Conservation (phyloP, 2,888 invertebrate genomes). For the Aspidiotus destructor region DNA sequence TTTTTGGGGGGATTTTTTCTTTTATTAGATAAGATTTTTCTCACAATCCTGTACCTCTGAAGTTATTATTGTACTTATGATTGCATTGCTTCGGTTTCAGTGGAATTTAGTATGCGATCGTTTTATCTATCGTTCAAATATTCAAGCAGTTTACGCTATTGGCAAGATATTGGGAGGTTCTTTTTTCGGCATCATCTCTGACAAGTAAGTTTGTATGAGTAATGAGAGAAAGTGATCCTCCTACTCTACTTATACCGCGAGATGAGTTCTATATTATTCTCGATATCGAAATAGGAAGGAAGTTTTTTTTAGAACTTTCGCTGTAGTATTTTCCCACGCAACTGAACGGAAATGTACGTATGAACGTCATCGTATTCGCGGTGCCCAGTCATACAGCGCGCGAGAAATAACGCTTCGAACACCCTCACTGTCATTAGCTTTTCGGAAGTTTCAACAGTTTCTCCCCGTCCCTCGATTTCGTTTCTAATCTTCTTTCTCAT, state of each 20-base stretch:
- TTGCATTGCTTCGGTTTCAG: slow-evolving; percentile 39
- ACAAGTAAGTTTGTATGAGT: slow-evolving; percentile 35
- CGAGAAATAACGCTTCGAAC: no score
- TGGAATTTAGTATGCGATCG: slow-evolving; percentile 49
- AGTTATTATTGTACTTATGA: background rate
- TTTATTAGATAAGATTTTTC: background rate
- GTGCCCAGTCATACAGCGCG: no score
- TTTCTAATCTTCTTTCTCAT: background rate
- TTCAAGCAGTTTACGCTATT: slow-evolving; percentile 47
- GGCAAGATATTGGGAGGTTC: slow-evolving; percentile 50
- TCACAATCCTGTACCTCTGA: background rate
- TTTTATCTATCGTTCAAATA: slow-evolving; percentile 46
- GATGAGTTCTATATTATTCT: no score
- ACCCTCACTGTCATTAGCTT: no score
- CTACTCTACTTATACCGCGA: no score
- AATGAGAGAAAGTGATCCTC: no score
- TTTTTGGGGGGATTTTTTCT: no score
- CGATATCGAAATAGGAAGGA: no score
- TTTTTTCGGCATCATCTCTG: slow-evolving; percentile 41
- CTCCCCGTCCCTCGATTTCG: no score
- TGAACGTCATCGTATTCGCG: no score
- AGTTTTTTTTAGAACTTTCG: background rate
- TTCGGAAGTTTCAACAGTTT: no score
- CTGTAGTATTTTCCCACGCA: background rate
- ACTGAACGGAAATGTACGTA: no score